phyloP scores from a whole-genome alignment of 2,113 vertebrate species.

The Tetraodon nigroviridis region DNA sequence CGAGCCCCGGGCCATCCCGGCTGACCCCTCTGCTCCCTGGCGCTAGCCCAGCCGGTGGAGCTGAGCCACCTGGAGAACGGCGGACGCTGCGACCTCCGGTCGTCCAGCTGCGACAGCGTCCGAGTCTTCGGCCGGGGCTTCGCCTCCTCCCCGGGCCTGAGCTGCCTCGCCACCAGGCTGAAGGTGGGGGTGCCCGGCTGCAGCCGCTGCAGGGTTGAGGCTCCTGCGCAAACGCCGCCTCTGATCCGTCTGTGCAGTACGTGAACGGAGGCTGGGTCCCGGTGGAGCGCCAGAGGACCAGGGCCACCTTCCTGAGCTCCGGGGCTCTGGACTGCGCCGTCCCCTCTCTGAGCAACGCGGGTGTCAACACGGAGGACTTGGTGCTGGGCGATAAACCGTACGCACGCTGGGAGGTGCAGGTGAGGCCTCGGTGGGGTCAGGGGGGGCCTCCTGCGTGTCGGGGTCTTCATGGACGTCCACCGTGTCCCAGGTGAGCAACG shows the following conservation, averaged over 20 bases:
- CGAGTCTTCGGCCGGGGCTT: slow-evolving; percentile 63
- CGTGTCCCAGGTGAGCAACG: slow-evolving; percentile 73
- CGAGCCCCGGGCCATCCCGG: too few relatives aligned
- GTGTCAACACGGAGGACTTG: slow-evolving; percentile 63
- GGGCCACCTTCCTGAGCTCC: slow-evolving; percentile 79
- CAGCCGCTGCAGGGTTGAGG: background rate
- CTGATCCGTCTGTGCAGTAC: slow-evolving; percentile 48
- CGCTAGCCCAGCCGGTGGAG: slow-evolving; percentile 66
- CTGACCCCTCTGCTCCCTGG: background rate
- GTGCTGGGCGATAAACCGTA: slow-evolving; percentile 73
- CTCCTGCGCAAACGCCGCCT: background rate
- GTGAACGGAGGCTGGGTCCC: slow-evolving; percentile 68
- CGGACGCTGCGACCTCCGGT: slow-evolving; percentile 65
- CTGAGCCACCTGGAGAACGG: slow-evolving; percentile 69
- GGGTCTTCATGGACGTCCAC: background rate
- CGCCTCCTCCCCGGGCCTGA: slow-evolving; percentile 61
- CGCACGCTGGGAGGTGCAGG: slow-evolving; percentile 81
- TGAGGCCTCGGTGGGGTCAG: slow-evolving; percentile 20
- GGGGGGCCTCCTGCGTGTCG: background rate
- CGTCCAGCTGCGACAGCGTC: slow-evolving; percentile 55
- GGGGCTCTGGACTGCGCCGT: slow-evolving; percentile 74
- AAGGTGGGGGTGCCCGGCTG: slow-evolving; percentile 62
- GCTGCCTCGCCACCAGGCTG: slow-evolving; percentile 69
- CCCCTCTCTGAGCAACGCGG: slow-evolving; percentile 66
- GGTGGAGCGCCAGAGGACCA: slow-evolving; percentile 70